A percentile compares a stretch with the other conserved stretches of the same genome.
phyloP scores from a whole-genome alignment of 2,888 invertebrate species.

The Rhyacophila evoluta region DNA sequence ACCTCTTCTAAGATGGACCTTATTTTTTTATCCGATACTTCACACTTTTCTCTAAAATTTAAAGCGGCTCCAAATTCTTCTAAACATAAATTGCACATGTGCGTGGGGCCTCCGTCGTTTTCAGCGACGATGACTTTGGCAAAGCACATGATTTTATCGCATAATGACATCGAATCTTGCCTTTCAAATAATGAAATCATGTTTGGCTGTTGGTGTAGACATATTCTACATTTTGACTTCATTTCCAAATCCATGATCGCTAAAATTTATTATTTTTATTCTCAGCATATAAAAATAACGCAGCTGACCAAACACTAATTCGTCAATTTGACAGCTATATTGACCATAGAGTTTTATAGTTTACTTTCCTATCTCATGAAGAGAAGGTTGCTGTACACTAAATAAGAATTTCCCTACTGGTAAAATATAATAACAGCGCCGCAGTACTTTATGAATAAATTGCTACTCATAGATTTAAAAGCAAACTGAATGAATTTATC shows the following conservation, averaged over 20 bases:
- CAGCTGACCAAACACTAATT: not conserved
- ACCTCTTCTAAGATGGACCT: slow-evolving; percentile 29
- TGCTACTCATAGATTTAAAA: too few species aligned
- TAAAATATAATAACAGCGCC: too few species aligned
- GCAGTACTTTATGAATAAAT: too few species aligned
- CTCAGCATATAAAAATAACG: not conserved
- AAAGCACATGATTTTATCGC: slow-evolving; percentile 42
- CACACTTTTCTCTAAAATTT: slow-evolving; percentile 43
- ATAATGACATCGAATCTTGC: slow-evolving; percentile 19
- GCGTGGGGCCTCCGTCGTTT: slow-evolving; percentile 48
- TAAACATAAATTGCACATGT: slow-evolving; percentile 42
- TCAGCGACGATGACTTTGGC: slow-evolving; percentile 30
- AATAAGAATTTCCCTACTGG: too few species aligned
- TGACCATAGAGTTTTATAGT: too few species aligned
- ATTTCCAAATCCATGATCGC: slow-evolving; percentile 39
- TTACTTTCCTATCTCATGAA: too few species aligned
- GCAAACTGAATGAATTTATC: too few species aligned
- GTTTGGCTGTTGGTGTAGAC: slow-evolving; percentile 33
- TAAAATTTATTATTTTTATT: not conserved
- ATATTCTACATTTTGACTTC: slow-evolving; percentile 38
- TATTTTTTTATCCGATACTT: slow-evolving; percentile 41
- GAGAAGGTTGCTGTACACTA: too few species aligned
- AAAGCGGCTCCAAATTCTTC: slow-evolving; percentile 40
- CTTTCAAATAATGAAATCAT: slow-evolving; percentile 45
- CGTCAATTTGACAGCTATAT: slow-evolving; percentile 5